Evolutionary conservation across 1,140 invertebrate genomes (phyloP).

Genomic region (Drosophila setifemur): DNA sequence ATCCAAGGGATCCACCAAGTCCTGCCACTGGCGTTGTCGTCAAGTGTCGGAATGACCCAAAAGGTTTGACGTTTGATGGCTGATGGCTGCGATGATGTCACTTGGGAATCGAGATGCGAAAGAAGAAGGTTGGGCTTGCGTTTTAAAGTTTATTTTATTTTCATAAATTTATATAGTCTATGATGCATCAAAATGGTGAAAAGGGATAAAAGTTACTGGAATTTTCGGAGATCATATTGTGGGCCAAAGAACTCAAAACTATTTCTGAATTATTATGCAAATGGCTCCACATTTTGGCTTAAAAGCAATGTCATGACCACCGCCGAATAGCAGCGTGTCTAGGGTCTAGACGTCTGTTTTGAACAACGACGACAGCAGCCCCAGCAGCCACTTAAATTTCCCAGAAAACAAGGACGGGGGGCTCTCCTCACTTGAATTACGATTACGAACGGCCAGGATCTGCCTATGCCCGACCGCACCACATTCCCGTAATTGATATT

Average conservation of each 20-base stretch:
- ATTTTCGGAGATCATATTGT: too few relatives aligned
- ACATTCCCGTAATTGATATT: conserved; percentile 62
- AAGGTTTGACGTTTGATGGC: conserved; percentile 28
- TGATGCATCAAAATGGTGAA: too few relatives aligned
- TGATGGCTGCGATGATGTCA: conserved; percentile 18
- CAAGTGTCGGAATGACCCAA: conserved; percentile 38
- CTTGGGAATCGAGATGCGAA: conserved; percentile 1
- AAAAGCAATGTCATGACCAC: conserved; percentile 45
- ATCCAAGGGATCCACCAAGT: conserved; percentile 17
- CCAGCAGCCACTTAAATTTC: conserved; percentile 26
- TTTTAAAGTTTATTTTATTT: too few relatives aligned
- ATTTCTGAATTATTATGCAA: conserved; percentile 34
- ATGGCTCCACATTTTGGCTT: conserved; percentile 39
- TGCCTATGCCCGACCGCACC: not conserved
- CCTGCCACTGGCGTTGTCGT: conserved; percentile 26
- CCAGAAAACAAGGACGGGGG: not conserved
- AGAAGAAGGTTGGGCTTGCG: not conserved
- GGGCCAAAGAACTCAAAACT: too few relatives aligned
- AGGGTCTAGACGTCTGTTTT: conserved; percentile 47
- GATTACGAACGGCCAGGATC: conserved; percentile 37
- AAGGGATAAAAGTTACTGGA: too few relatives aligned
- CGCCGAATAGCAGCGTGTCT: conserved; percentile 5
- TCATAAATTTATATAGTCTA: too few relatives aligned
- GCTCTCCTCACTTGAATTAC: conserved; percentile 8
- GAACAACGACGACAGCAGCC: not conserved